Evolutionary conservation across 2,888 invertebrate species (phyloP), one percentile per base, ranked within the genome.

Genomic region (Coelogynopora nodosa): DNA sequence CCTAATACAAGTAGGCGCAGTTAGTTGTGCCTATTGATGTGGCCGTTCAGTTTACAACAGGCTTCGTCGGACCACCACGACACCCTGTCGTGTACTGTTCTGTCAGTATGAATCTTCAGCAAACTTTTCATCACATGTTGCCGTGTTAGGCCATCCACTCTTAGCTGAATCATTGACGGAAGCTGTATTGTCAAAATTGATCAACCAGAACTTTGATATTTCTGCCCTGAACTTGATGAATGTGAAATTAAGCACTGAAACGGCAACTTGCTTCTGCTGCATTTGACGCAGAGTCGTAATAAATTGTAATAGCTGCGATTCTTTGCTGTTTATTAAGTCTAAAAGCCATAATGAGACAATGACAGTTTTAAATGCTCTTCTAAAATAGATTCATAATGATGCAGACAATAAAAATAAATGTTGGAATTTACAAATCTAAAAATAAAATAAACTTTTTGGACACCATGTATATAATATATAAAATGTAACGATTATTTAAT

Each of bases 161-260:
- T 26, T 13, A 74, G 74, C 18, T 74, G 49, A 5, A 49, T 49
- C 49, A 49, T 49, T 49, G 49, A 49, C 18, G 49, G 49, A 49
- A 2, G 2, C 74, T 74, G 74, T 74, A 74, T 74, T 82, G 5
- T 82, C 83, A 31, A 82, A n/a, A 82, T 31, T 82, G 10, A 31
- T 31, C 31, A 2, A 82, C 5, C 31, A 82, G 83, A 31, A 23
- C 30, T 26, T 82, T 82, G 83, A 82, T 82, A 31, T 82, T 82
- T 82, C 31, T 82, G 83, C 83, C 83, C 31, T 82, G 83, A 26
- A 82, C 83, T 5, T 31, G 18, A 82, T 82, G 49, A 31, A 82
- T 82, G 49, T 31, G n/a, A 82, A 26, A 82, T 82, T 82, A 13
- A 30, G 18, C 83, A 82, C 83, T 82, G 1, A 82, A 31, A 30